A percentile compares a stretch with the other conserved stretches of the same genome.
Conservation (phyloP, 2,113 vertebrate genomes). For the Grantiella picta region DNA sequence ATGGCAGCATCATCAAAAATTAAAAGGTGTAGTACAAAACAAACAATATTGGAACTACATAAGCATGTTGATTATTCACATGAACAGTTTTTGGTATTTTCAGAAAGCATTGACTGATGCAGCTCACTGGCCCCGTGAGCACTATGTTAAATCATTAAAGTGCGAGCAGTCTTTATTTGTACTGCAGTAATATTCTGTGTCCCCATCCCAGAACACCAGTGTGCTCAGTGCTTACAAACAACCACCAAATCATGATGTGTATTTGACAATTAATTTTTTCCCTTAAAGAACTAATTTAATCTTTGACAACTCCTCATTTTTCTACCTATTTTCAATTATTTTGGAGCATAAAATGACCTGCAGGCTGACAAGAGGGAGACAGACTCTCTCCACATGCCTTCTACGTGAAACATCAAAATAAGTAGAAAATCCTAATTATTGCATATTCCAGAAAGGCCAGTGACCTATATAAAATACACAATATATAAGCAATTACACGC, state of each 20-base stretch:
- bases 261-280: background rate
- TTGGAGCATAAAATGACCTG: background rate
- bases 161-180: background rate
- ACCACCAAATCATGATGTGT: background rate
- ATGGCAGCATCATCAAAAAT: slow-evolving; percentile 26
- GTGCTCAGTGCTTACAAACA: background rate
- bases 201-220: background rate
- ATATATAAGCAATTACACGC: background rate
- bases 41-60: slow-evolving; percentile 10
- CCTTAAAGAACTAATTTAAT: background rate
- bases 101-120: slow-evolving; percentile 19
- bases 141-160: slow-evolving; percentile 13
- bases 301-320: background rate
- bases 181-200: background rate
- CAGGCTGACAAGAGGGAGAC: background rate
- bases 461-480: background rate
- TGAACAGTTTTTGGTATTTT: slow-evolving; percentile 16
- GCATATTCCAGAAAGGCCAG: background rate
- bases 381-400: background rate
- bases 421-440: background rate
- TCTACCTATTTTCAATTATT: background rate
- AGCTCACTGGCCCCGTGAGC: background rate
- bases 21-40: background rate
- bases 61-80: background rate
- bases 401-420: background rate